Base-by-base conservation (phyloP, 2,888 invertebrate genomes). In the Deilephila elpenor region DNA sequence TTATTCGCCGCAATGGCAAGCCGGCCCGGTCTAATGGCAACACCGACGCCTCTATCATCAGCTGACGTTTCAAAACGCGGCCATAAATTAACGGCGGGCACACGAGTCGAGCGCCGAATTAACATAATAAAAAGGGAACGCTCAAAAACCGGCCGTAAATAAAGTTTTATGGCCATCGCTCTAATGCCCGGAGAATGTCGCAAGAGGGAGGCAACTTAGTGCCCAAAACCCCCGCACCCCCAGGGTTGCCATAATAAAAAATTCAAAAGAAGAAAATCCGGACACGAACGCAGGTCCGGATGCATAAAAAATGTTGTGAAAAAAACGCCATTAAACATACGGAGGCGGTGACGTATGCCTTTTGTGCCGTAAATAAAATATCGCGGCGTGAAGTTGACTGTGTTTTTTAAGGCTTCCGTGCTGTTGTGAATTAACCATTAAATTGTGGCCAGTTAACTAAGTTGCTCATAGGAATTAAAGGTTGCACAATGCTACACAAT, bases 51-150 rank as follows among this genome's bases (percentile, higher is more conserved):
- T 67, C 67, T 20, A 67, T 67, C 62, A 62, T 62, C 67, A 25
- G 67, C 67, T 67, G 67, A 71, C 71, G 59, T 71, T 37, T 71
- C 71, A 71, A 59, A 71, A 60, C 75, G 73, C 74, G 61, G 71
- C 67, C 90, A 88, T 92, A 92, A 91, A 92, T 93, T 90, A 91
- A 86, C 84, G 80, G 34, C 83, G 84, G 83, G 79, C 80, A 80
- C 81, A 79, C 83, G 20, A 67, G 70, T 59, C 53, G 72, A 81
- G 78, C 82, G 76, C 76, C 83, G 86, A 89, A 93, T 93, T 93
- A 91, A 90, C 93, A 93, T 93, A 92, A 93, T 91, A 93, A 93
- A 92, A 92, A 91, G 89, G 89, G 89, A 85, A 84, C 91, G 89
- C 91, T 92, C 91, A 91, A 90, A 90, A 85, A 84, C 78, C 80